These are phyloP conservation scores for Diorhabda carinulata DNA, from an alignment of 1,140 invertebrate species.

Conservation along the genomic window DNA sequence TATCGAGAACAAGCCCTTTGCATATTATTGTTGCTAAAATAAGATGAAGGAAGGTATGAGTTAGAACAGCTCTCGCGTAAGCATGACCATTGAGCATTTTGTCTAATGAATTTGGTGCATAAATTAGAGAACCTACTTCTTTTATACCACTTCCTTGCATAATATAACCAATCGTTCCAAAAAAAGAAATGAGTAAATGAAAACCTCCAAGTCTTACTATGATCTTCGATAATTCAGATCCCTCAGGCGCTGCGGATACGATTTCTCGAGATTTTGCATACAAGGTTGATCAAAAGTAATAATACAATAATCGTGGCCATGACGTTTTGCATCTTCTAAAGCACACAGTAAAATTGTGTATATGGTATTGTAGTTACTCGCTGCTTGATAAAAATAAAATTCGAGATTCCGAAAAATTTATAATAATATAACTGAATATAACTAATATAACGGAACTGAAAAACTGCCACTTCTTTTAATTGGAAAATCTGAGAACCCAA, in stretches of 20 bases:
- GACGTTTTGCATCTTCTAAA: conserved; percentile 30
- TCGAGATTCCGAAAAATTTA: conserved; percentile 35
- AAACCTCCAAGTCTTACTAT: conserved; percentile 3
- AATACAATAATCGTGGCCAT: too few species aligned
- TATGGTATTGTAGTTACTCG: conserved; percentile 38
- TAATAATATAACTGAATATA: too few species aligned
- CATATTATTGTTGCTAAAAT: conserved; percentile 25
- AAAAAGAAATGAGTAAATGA: conserved; percentile 4
- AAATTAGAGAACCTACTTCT: conserved; percentile 3
- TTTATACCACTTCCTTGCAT: conserved; percentile 14
- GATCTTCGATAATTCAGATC: conserved; percentile 9
- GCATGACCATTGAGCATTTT: conserved; percentile 26
- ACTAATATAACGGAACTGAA: too few species aligned
- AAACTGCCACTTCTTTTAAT: too few species aligned
- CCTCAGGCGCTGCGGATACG: conserved; percentile 9
- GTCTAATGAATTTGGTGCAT: conserved; percentile 25
- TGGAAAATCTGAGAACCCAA: too few species aligned
- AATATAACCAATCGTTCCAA: conserved; percentile 5
- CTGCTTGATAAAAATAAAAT: conserved; percentile 44
- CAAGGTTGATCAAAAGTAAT: too few species aligned
- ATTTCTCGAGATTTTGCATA: too few species aligned
- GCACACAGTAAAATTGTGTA: conserved; percentile 43
- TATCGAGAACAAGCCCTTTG: conserved; percentile 23
- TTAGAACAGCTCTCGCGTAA: too few species aligned
- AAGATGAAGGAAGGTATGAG: conserved; percentile 22